Evolutionary conservation across 2,113 vertebrate species (phyloP).

Genomic region (Psophia crepitans): DNA sequence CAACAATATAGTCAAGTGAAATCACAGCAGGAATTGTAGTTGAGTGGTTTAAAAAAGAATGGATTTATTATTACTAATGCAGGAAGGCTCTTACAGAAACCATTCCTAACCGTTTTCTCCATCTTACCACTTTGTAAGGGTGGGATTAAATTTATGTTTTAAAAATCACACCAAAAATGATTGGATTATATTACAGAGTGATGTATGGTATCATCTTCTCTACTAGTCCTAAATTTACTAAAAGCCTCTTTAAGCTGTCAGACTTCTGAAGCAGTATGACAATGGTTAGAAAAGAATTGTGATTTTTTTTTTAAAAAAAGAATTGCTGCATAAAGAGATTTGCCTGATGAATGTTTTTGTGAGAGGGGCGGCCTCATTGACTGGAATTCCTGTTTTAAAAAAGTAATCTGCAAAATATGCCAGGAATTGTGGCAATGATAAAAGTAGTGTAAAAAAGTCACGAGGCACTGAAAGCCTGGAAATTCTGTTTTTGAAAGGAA

Average conservation of each 20-base stretch:
- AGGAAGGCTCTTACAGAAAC: not conserved
- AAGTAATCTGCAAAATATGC: conserved; percentile 4
- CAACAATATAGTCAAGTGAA: not conserved
- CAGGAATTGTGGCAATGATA: conserved; percentile 11
- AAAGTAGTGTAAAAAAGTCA: not conserved
- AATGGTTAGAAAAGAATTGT: not conserved
- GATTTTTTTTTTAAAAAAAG: not conserved
- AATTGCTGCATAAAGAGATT: not conserved
- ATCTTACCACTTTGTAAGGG: not conserved
- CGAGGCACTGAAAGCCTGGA: not conserved
- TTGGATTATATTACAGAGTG: not conserved
- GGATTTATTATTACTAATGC: not conserved
- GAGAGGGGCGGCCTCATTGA: not conserved
- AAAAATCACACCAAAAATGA: not conserved
- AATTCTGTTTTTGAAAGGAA: conserved; percentile 44
- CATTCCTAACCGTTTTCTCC: not conserved
- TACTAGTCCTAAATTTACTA: not conserved
- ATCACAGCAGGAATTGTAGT: not conserved
- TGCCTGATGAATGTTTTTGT: not conserved
- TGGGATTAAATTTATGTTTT: not conserved
- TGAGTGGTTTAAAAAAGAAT: not conserved
- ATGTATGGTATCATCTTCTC: not conserved
- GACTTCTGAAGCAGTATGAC: not conserved
- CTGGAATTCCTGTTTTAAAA: conserved; percentile 33
- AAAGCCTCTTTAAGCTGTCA: conserved; percentile 2